phyloP scores from a whole-genome alignment of 2,888 invertebrate species.

The Aphodius granarius region DNA sequence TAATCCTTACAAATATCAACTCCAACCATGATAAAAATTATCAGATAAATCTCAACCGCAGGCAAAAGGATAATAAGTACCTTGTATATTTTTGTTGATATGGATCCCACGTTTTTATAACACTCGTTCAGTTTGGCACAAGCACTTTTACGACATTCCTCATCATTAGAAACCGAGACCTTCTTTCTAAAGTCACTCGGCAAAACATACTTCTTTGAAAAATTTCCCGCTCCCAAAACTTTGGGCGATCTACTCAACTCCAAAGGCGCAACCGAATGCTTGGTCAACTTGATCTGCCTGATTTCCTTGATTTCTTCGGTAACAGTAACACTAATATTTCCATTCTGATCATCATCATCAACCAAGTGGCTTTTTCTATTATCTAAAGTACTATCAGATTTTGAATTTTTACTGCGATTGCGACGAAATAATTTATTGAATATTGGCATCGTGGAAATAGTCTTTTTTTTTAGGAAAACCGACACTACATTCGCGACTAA shows the following conservation, averaged over 20 bases:
- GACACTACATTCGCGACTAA: background rate
- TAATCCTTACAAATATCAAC: too few species aligned
- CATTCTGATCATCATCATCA: slow-evolving; percentile 2
- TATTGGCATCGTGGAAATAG: background rate
- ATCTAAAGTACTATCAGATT: background rate
- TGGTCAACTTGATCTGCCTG: slow-evolving; percentile 32
- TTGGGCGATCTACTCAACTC: slow-evolving; percentile 21
- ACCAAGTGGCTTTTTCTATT: background rate
- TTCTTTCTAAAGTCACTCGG: background rate
- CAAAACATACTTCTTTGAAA: background rate
- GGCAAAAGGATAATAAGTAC: background rate
- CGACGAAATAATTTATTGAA: slow-evolving; percentile 7
- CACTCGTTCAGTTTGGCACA: background rate
- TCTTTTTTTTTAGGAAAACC: background rate
- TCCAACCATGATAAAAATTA: too few species aligned
- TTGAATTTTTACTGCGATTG: background rate
- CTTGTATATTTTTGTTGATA: slow-evolving; percentile 1
- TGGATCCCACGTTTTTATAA: background rate
- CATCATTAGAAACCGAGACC: background rate
- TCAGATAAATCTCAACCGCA: background rate
- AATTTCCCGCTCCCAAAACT: background rate
- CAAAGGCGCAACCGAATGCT: slow-evolving; percentile 38
- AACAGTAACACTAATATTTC: background rate
- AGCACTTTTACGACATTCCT: background rate
- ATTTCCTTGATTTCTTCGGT: slow-evolving; percentile 3